These are phyloP conservation scores for Merops nubicus DNA, from an alignment of 2,113 vertebrate genomes.

Conservation along the genomic window DNA sequence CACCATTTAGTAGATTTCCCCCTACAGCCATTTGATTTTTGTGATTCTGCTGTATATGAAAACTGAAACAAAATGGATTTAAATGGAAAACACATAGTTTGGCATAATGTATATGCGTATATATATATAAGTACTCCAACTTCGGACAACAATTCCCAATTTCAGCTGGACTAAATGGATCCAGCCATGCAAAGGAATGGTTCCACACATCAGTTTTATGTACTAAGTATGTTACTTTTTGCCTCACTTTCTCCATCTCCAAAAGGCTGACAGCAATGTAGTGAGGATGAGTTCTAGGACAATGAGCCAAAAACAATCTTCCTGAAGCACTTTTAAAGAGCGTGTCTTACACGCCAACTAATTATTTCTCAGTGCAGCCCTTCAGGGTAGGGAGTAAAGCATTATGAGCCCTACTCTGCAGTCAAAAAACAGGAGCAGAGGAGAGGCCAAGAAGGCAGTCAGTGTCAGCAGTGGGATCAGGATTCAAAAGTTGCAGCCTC, in stretches of 20 bases:
- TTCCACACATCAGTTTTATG: neutral
- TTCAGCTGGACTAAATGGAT: neutral
- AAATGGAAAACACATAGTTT: neutral
- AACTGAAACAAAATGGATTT: neutral
- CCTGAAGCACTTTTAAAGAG: constrained; percentile 14
- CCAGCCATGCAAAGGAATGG: neutral
- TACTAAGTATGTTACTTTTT: neutral
- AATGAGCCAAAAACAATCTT: constrained; percentile 6
- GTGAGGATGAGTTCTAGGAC: neutral
- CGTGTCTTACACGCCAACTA: neutral
- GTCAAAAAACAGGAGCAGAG: neutral
- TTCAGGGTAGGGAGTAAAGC: neutral
- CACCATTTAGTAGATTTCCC: neutral
- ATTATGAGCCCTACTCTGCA: neutral
- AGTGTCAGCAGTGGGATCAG: neutral
- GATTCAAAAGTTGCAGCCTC: neutral
- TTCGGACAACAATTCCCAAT: neutral
- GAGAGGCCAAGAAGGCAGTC: neutral
- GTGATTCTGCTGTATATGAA: neutral
- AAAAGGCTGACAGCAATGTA: neutral
- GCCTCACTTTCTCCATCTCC: neutral
- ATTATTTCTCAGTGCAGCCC: neutral
- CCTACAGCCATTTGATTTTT: neutral
- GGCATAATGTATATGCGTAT: neutral
- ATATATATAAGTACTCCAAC: neutral